Evolutionary conservation across 2,797 vertebrate genomes (phyloP).

Genomic region (Megalops cyprinoides): DNA sequence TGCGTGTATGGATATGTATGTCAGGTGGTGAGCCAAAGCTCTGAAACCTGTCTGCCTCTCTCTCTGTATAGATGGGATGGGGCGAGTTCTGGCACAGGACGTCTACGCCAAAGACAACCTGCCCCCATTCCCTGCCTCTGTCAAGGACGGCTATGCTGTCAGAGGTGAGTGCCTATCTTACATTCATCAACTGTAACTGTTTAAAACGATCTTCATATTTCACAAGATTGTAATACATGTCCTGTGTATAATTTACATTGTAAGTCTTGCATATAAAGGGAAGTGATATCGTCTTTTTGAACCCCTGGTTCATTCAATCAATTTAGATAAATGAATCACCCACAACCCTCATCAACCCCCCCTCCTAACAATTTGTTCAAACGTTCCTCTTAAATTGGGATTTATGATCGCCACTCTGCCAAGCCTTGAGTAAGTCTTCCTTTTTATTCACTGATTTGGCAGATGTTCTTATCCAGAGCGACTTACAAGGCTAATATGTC

Average conservation of each 20-base stretch:
- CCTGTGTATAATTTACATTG: neutral
- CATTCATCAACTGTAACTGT: neutral
- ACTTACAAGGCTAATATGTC: too few species aligned
- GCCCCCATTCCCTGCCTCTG: constrained; percentile 95
- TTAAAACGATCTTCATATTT: neutral
- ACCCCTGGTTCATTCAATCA: neutral
- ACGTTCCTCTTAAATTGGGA: too few species aligned
- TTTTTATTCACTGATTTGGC: too few species aligned
- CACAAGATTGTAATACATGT: neutral
- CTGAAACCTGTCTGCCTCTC: constrained; percentile 4
- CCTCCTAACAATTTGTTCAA: too few species aligned
- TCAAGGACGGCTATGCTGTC: constrained; percentile 97
- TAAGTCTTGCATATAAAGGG: neutral
- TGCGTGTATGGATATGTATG: too few species aligned
- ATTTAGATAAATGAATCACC: neutral
- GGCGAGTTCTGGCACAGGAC: constrained; percentile 96
- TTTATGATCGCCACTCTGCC: too few species aligned
- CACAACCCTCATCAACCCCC: too few species aligned
- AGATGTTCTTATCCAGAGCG: too few species aligned
- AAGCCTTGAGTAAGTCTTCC: too few species aligned
- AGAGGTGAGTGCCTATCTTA: constrained; percentile 78
- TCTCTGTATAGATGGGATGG: constrained; percentile 86
- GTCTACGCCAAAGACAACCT: constrained; percentile 99
- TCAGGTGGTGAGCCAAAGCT: too few species aligned
- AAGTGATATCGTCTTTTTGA: neutral